Evolutionary conservation across 2,888 invertebrate genomes (phyloP).

Genomic region (Pseudococcus viburni): DNA sequence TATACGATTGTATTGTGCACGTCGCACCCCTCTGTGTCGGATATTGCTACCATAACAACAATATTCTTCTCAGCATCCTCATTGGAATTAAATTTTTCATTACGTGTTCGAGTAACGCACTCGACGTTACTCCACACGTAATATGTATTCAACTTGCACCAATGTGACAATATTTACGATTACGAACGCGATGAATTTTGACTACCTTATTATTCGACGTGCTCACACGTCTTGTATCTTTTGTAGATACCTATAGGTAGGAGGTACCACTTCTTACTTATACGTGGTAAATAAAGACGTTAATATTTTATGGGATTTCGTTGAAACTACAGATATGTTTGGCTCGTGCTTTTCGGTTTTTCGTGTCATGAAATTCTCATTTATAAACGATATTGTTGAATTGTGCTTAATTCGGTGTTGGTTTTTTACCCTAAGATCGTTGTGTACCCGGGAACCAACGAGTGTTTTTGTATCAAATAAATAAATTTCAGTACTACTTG

Average conservation of each 20-base stretch:
- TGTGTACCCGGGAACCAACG: no score
- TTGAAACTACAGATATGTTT: background rate
- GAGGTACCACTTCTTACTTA: background rate
- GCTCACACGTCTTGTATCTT: background rate
- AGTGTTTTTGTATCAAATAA: no score
- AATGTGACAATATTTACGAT: constrained; percentile 39
- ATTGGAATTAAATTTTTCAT: constrained; percentile 4
- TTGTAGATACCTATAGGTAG: no score
- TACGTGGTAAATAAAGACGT: background rate
- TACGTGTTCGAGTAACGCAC: background rate
- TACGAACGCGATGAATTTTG: constrained; percentile 24
- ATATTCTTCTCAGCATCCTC: background rate
- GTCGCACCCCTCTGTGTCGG: no score
- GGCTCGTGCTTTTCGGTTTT: background rate
- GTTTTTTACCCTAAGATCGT: no score
- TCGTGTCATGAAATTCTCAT: background rate
- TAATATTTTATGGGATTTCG: background rate
- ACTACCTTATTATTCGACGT: background rate
- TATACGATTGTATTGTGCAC: no score
- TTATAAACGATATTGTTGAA: background rate
- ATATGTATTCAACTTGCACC: background rate
- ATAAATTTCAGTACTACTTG: no score
- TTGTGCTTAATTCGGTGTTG: no score
- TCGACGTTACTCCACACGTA: background rate
- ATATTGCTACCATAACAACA: background rate